A percentile compares a stretch with the other conserved stretches of the same genome.
Conservation (phyloP, 2,113 vertebrate genomes). For the Cricetomys ansorgei region DNA sequence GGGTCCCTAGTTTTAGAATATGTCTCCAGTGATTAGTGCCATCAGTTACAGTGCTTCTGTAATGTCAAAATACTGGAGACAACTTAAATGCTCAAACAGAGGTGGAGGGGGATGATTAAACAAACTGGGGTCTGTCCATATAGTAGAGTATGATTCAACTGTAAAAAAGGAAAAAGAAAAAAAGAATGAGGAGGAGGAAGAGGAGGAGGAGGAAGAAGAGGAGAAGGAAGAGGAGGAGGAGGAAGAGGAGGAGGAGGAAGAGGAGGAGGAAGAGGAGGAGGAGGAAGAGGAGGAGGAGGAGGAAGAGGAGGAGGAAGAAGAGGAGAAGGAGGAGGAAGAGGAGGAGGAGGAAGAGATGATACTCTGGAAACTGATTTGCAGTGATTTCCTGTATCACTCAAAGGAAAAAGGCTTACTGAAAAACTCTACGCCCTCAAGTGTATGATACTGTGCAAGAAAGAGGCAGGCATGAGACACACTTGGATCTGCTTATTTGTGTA, state of each 20-base stretch:
- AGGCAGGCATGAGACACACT: not conserved
- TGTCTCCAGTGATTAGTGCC: not conserved
- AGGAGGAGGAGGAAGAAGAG: no score
- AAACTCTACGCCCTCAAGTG: not conserved
- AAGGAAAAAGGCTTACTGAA: not conserved
- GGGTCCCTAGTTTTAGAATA: not conserved
- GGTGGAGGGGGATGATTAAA: not conserved
- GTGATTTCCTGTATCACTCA: not conserved
- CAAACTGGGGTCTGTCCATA: not conserved
- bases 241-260: no score
- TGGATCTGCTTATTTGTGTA: not conserved
- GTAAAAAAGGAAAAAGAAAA: not conserved
- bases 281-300: no score
- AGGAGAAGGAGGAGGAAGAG: no score
- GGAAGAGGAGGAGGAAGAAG: no score
- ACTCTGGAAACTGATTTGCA: not conserved
- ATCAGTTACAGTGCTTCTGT: not conserved
- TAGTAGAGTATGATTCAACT: not conserved
- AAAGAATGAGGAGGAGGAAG: not conserved
- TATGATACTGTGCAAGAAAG: not conserved
- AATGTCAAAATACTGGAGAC: not conserved
- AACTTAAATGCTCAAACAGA: not conserved
- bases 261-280: no score
- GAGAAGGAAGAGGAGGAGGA: no score
- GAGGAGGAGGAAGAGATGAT: no score